Conservation (phyloP, 35 echinoderm and acorn worm species). For the Heliocidaris erythrogramma region DNA sequence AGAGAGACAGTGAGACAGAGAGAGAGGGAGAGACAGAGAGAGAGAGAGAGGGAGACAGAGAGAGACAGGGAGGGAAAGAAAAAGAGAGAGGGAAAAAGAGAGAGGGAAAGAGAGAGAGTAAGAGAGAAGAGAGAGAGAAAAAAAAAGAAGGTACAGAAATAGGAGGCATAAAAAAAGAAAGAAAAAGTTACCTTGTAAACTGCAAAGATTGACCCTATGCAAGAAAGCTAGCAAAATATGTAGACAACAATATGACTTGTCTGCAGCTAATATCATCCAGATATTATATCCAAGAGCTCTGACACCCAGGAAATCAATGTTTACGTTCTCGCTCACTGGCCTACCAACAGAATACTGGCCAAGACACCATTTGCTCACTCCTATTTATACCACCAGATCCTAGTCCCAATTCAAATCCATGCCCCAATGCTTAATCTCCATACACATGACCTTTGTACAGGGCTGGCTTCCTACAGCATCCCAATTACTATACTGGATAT, state of each 20-base stretch:
- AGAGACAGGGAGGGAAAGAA: too few species aligned
- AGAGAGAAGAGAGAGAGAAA: neutral
- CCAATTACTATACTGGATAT: too few species aligned
- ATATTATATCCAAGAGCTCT: neutral
- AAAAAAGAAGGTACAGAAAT: neutral
- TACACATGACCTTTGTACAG: too few species aligned
- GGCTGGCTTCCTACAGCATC: too few species aligned
- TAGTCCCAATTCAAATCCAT: too few species aligned
- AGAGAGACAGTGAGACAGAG: neutral
- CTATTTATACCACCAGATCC: neutral
- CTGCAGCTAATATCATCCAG: neutral
- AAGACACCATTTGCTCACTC: neutral
- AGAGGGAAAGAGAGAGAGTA: neutral
- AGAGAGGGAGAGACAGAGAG: neutral
- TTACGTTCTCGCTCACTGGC: neutral
- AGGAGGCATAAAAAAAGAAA: neutral
- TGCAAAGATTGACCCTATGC: neutral
- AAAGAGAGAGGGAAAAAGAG: neutral
- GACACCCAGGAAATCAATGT: neutral
- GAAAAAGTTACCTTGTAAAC: neutral
- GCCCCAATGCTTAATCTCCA: too few species aligned
- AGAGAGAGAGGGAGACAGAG: neutral
- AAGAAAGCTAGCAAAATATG: neutral
- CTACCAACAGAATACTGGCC: neutral
- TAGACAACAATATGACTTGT: neutral